A percentile compares a stretch with the other conserved stretches of the same genome.
phyloP scores from a whole-genome alignment of 2,113 vertebrate genomes.

The Phalacrocorax aristotelis region DNA sequence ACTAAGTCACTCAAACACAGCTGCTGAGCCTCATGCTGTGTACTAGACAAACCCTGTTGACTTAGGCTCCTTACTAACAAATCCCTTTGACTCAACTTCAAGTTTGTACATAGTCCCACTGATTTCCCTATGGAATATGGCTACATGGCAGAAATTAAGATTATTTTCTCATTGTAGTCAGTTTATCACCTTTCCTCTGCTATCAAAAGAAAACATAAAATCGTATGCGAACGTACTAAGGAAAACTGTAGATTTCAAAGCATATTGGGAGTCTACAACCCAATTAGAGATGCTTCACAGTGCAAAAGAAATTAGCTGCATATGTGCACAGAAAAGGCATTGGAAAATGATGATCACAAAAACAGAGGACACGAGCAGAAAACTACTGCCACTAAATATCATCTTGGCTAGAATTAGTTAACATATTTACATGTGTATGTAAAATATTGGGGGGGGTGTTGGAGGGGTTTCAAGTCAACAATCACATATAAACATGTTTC shows the following conservation, averaged over 20 bases:
- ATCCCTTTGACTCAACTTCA: neutral
- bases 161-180: neutral
- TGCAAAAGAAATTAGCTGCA: neutral
- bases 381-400: neutral
- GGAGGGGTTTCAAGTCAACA: neutral
- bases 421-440: neutral
- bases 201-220: neutral
- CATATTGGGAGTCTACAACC: neutral
- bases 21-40: neutral
- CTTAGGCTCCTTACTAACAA: neutral
- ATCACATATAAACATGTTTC: neutral
- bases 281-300: neutral
- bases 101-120: neutral
- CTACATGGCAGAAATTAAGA: neutral
- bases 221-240: neutral
- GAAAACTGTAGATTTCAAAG: neutral
- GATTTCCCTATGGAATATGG: neutral
- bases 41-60: neutral
- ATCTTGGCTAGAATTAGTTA: neutral
- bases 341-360: neutral
- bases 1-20: neutral
- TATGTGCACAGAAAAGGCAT: neutral
- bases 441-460: rapidly evolving
- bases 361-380: neutral
- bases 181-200: neutral